Evolutionary conservation across 2,113 vertebrate species (phyloP).

Genomic region (Gulo gulo): DNA sequence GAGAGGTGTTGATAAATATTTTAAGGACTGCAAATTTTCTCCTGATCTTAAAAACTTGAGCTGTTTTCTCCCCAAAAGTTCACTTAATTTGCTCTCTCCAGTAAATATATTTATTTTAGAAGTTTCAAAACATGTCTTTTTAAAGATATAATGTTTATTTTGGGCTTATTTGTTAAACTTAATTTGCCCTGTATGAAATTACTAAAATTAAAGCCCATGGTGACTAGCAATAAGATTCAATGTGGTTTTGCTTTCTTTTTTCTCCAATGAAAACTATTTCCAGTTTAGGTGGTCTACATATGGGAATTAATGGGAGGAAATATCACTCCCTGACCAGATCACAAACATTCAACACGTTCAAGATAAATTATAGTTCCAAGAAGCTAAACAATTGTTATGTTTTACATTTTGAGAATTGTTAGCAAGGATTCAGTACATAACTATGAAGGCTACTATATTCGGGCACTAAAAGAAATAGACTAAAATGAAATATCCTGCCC

Average conservation of each 20-base stretch:
- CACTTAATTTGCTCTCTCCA: neutral
- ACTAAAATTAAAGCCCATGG: neutral
- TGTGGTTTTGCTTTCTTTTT: neutral
- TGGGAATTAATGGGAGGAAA: neutral
- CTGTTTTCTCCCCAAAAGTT: neutral
- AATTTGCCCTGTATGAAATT: neutral
- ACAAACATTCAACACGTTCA: neutral
- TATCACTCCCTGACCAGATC: neutral
- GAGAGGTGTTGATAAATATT: neutral
- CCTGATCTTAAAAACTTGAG: neutral
- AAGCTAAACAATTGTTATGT: neutral
- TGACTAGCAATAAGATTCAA: neutral
- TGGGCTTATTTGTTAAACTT: neutral
- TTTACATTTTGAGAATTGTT: neutral
- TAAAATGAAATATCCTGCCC: neutral
- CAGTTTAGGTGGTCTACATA: neutral
- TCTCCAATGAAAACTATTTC: neutral
- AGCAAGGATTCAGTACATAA: neutral
- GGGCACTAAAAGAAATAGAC: neutral
- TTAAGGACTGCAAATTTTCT: neutral
- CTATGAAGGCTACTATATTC: neutral
- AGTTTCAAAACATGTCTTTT: neutral
- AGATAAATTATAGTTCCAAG: neutral
- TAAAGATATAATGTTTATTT: neutral
- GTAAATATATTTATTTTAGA: neutral